Conservation (phyloP, 2,113 vertebrate species). For the Mirza zaza region DNA sequence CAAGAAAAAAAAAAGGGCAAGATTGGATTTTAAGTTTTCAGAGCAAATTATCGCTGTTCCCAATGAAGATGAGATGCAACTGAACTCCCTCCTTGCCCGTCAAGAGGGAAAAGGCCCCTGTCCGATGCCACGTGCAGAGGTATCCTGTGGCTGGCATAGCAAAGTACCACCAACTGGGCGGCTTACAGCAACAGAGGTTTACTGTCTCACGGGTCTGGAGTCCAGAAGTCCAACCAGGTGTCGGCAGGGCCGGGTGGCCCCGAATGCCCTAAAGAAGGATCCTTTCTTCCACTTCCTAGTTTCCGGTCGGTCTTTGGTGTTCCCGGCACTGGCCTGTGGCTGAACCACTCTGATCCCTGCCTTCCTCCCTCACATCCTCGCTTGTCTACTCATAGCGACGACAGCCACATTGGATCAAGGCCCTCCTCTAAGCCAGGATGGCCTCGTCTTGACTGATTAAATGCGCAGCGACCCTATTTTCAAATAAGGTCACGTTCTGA, state of each 20-base stretch:
- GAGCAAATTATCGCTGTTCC: background rate
- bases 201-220: rapidly evolving
- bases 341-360: background rate
- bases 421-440: background rate
- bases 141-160: too few species aligned
- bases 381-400: background rate
- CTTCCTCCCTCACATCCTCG: background rate
- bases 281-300: background rate
- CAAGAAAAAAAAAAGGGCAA: background rate
- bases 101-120: background rate
- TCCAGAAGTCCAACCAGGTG: background rate
- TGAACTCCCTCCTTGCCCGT: too few species aligned
- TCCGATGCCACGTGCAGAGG: rapidly evolving
- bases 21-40: background rate
- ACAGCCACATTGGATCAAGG: background rate
- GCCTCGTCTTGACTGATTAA: background rate
- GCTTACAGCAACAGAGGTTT: background rate
- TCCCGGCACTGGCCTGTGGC: too few species aligned
- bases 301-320: background rate
- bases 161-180: background rate
- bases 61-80: too few species aligned
- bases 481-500: background rate
- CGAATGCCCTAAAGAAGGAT: rapidly evolving
- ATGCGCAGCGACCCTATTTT: background rate
- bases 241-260: too few species aligned